Percentiles rank a stretch among this genome's conserved stretches.
These are phyloP conservation scores for Rhingia rostrata DNA, from an alignment of 2,888 invertebrate species.

Conservation along the genomic window DNA sequence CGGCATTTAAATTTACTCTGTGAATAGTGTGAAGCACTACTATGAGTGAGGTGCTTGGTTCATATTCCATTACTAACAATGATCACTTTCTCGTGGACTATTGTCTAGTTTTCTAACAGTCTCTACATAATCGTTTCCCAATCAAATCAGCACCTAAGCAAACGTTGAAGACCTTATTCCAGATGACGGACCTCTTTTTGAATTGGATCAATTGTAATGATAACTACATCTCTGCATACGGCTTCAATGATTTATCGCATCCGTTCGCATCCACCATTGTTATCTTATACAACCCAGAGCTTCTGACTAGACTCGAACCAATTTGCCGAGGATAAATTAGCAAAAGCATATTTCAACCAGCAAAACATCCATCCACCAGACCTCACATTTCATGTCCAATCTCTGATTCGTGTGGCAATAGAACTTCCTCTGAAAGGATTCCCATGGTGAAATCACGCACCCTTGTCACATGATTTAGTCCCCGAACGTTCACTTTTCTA, in stretches of 20 bases:
- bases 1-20: no score
- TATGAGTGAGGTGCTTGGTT: no score
- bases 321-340: constrained; percentile 67
- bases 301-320: constrained; percentile 24
- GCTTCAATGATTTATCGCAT: not conserved
- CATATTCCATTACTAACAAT: no score
- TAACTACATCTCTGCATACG: not conserved
- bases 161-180: no score
- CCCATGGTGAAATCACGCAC: constrained; percentile 24
- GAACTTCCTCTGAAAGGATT: constrained; percentile 56
- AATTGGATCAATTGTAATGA: no score
- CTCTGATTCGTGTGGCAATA: constrained; percentile 64
- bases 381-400: constrained; percentile 59
- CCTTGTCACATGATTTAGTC: constrained; percentile 33
- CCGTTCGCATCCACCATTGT: not conserved
- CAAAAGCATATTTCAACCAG: constrained; percentile 68
- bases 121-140: no score
- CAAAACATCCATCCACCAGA: constrained; percentile 46
- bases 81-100: no score
- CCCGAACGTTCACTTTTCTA: constrained; percentile 4
- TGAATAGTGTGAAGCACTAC: no score
- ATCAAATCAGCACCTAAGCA: no score
- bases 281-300: not conserved
- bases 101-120: no score
- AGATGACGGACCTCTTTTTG: not conserved